Conservation (phyloP, 2,888 invertebrate species). For the Nemoura dubitans region DNA sequence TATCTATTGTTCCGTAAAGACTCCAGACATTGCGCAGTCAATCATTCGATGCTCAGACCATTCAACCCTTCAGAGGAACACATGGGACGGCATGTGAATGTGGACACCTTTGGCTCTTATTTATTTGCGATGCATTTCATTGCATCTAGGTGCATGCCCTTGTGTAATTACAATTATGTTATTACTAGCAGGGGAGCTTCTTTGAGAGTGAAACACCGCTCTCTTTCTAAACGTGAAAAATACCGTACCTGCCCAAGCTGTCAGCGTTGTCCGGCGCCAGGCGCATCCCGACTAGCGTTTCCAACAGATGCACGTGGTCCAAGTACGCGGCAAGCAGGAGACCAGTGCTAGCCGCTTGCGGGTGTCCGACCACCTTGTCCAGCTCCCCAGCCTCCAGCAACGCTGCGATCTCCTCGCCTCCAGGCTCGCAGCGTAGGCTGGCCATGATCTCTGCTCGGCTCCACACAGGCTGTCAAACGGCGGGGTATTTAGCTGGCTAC, state of each 20-base stretch:
- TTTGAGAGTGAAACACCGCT: too few relatives aligned
- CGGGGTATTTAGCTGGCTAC: background rate
- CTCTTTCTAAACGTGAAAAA: too few relatives aligned
- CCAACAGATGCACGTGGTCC: conserved; percentile 66
- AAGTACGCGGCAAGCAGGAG: conserved; percentile 71
- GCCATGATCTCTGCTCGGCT: conserved; percentile 44
- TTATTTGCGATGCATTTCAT: too few relatives aligned
- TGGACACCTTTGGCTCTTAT: too few relatives aligned
- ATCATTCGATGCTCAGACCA: too few relatives aligned
- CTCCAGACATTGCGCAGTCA: too few relatives aligned
- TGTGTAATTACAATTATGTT: too few relatives aligned
- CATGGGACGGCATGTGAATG: too few relatives aligned
- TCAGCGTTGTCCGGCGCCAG: conserved; percentile 68
- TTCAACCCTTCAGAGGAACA: too few relatives aligned
- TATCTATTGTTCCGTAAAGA: too few relatives aligned
- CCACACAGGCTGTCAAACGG: conserved; percentile 46
- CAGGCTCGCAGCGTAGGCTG: conserved; percentile 46
- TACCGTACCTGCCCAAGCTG: conserved; percentile 69
- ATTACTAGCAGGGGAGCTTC: too few relatives aligned
- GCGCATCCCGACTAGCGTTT: conserved; percentile 56
- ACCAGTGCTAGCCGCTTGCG: conserved; percentile 63
- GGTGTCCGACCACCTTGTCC: conserved; percentile 51
- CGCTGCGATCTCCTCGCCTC: conserved; percentile 46
- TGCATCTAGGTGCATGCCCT: too few relatives aligned
- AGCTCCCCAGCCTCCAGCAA: conserved; percentile 45